Percentiles rank a stretch among this genome's conserved stretches.
Conservation (phyloP, 2,888 invertebrate species). For the Hydroisotoma schaefferi region DNA sequence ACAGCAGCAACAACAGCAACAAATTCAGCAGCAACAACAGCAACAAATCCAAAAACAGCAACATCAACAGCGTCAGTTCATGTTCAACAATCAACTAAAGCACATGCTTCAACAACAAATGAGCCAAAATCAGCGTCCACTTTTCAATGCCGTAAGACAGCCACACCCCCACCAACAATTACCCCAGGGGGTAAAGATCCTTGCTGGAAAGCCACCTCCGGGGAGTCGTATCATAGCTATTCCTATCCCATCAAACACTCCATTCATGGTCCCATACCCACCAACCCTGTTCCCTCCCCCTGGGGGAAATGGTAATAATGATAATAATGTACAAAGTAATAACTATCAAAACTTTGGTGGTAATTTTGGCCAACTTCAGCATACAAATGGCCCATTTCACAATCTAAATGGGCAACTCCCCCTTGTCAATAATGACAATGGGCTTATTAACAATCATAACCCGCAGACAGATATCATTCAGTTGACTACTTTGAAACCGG, state of each 20-base stretch:
- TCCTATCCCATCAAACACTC: slow-evolving; percentile 7
- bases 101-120: not conserved
- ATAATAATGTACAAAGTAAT: not conserved
- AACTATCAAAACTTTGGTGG: too few relatives aligned
- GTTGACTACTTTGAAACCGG: not conserved
- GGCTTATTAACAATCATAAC: not conserved
- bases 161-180: too few relatives aligned
- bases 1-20: too few relatives aligned
- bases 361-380: too few relatives aligned
- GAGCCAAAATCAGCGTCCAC: not conserved
- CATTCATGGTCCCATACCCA: too few relatives aligned
- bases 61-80: not conserved
- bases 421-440: not conserved
- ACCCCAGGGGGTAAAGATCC: not conserved
- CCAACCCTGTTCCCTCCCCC: too few relatives aligned
- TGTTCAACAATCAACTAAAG: not conserved
- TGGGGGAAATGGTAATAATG: too few relatives aligned
- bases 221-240: slow-evolving; percentile 1
- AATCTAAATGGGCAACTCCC: too few relatives aligned
- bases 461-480: not conserved
- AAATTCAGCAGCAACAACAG: too few relatives aligned
- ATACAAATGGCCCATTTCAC: too few relatives aligned
- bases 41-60: not conserved
- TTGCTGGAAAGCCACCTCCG: slow-evolving; percentile 2
- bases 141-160: too few relatives aligned